Evolutionary conservation across 1,140 invertebrate species (phyloP).

Genomic region (Brachionus sp.): DNA sequence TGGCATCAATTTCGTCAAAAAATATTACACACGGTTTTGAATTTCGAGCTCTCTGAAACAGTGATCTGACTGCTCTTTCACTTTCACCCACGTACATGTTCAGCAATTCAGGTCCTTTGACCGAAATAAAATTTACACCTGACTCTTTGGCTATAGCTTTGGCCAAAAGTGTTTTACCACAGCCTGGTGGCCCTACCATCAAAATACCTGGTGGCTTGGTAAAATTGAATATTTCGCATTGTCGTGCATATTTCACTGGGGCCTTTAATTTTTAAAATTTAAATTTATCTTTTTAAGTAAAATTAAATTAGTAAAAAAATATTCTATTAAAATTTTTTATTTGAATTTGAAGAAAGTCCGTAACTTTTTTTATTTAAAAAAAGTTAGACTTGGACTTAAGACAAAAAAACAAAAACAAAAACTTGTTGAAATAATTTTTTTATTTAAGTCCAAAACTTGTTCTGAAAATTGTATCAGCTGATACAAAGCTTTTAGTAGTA

Average conservation of each 20-base stretch:
- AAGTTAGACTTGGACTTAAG: no score
- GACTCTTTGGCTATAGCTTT: conserved; percentile 88
- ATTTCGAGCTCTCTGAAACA: conserved; percentile 87
- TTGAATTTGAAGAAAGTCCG: no score
- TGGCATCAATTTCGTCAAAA: conserved; percentile 96
- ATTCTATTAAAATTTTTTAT: background rate
- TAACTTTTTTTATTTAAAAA: no score
- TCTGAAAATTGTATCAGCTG: no score
- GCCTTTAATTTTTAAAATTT: conserved; percentile 63
- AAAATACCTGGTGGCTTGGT: conserved; percentile 76
- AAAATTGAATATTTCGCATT: conserved; percentile 73
- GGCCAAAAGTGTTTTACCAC: conserved; percentile 64
- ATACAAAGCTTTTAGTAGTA: no score
- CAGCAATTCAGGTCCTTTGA: conserved; percentile 90
- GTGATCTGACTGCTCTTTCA: conserved; percentile 87
- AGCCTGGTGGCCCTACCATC: conserved; percentile 85
- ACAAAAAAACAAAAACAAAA: no score
- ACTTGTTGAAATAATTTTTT: no score
- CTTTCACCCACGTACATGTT: conserved; percentile 99
- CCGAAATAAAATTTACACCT: conserved; percentile 91
- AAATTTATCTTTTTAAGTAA: background rate
- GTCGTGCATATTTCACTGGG: conserved; percentile 78
- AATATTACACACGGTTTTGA: conserved; percentile 97
- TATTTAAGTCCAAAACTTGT: no score
- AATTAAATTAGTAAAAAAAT: no score